Percentiles rank a stretch among this genome's conserved stretches.
Evolutionary conservation across 2,797 vertebrate species (phyloP).

Genomic region (Borostomias antarcticus): DNA sequence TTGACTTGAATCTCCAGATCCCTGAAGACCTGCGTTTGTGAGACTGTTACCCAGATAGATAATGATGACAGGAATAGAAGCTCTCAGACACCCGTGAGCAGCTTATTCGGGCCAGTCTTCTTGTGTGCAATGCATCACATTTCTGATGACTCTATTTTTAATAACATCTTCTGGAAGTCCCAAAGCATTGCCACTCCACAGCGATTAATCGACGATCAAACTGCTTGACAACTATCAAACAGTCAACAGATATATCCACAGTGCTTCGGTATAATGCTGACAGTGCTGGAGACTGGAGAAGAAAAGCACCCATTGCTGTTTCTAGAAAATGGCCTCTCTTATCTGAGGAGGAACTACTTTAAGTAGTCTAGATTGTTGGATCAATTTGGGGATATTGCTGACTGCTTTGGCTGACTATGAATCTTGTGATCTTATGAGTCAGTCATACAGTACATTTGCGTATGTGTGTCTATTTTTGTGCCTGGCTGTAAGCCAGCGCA

Average conservation of each 20-base stretch:
- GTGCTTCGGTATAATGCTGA: background rate
- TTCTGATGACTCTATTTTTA: background rate
- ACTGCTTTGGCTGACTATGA: background rate
- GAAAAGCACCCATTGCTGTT: background rate
- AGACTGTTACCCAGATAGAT: slow-evolving; percentile 37
- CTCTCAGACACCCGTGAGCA: background rate
- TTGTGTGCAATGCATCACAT: slow-evolving; percentile 4
- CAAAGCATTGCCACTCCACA: background rate
- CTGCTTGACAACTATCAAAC: background rate
- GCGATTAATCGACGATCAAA: background rate
- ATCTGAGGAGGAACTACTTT: background rate
- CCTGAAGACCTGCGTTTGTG: slow-evolving; percentile 28
- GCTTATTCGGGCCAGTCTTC: slow-evolving; percentile 2
- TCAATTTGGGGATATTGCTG: background rate
- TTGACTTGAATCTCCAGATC: slow-evolving; percentile 33
- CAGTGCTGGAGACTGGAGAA: background rate
- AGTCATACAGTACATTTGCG: background rate
- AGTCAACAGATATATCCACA: background rate
- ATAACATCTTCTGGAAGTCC: background rate
- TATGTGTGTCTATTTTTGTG: background rate
- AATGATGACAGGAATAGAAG: slow-evolving; percentile 30
- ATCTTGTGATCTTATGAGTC: background rate
- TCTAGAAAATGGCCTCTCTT: background rate
- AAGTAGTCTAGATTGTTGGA: background rate
- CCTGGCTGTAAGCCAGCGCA: too few relatives aligned